Conservation (phyloP, 2,888 invertebrate genomes). For the Apotomis betuletana region DNA sequence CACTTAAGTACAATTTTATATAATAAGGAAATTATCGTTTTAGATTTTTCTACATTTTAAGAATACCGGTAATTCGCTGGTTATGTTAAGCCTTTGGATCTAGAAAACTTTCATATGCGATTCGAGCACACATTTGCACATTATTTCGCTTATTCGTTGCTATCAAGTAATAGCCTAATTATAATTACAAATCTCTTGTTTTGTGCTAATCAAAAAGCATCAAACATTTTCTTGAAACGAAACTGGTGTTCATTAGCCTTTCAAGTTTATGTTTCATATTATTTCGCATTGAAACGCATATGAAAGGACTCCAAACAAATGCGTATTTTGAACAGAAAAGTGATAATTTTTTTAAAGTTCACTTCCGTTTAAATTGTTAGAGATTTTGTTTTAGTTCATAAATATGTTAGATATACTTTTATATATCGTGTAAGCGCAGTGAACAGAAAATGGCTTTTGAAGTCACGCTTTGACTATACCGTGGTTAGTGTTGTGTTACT, state of each 20-base stretch:
- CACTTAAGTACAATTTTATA: too few species aligned
- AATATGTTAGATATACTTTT: conserved; percentile 10
- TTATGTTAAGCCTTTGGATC: neutral
- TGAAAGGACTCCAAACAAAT: neutral
- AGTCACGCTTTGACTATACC: neutral
- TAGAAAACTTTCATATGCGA: conserved; percentile 16
- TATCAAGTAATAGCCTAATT: too few species aligned
- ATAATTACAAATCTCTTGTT: too few species aligned
- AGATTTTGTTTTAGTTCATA: conserved; percentile 25
- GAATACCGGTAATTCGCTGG: too few species aligned
- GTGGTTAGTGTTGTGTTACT: too few species aligned
- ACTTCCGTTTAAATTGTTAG: conserved; percentile 21
- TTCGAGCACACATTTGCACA: neutral
- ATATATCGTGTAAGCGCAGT: neutral
- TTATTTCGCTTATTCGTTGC: too few species aligned
- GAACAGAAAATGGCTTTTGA: neutral
- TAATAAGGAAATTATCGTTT: too few species aligned
- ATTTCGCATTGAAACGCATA: neutral
- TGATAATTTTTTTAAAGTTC: conserved; percentile 16
- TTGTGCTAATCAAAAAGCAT: too few species aligned
- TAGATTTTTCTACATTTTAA: too few species aligned
- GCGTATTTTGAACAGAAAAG: conserved; percentile 26
- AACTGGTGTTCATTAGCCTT: too few species aligned
- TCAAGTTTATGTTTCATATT: neutral
- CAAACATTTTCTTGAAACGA: too few species aligned